Base-by-base conservation (phyloP, 2,797 vertebrate genomes). In the Chloroceryle inda region DNA sequence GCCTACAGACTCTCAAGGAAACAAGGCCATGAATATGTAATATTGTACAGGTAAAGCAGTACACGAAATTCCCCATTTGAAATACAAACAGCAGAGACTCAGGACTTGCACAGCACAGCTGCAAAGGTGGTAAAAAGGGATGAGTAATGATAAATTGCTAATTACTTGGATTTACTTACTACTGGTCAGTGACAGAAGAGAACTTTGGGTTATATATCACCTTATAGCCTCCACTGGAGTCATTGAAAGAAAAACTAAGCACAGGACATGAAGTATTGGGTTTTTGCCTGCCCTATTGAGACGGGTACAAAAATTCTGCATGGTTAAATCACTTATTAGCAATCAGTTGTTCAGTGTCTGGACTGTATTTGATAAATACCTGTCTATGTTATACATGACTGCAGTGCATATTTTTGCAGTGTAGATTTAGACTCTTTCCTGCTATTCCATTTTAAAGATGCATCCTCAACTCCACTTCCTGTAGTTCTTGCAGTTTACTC, bases 1-100 rank as follows among this genome's bases (percentile, higher is more conserved):
- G 99, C 99, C 90, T 99, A 99, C 85, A 99, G 99, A 94, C 98
- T 99, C 63, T 99, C 99, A 92, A 98, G 99, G 94, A 99, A 99
- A 96, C 99, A 99, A 97, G 99, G 99, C 40, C 99, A 99, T 49
- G 99, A 99, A 97, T 99, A 99, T 81, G 99, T 99, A 95, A 99
- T 99, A 96, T 95, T 99, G 82, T 99, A 99, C 98, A 99, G 99
- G 99, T 99, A 98, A 98, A 72, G 69, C 20, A 61, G 55, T 84
- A 58, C 29, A 47, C 26, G 22, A 79, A 84, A 49, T 71, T 63
- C 24, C 26, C 16, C 6, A 22, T 73, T 72, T 75, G 55, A 84
- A 94, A 59, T 56, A 61, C 15, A 88, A 95, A 63, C 44, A 89
- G 26, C 68, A 93, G 82, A 80, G n/a, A 49, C 52, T 86, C 56